Percentiles rank a stretch among this genome's conserved stretches.
phyloP scores from a whole-genome alignment of 2,113 vertebrate genomes.

The Oceanites oceanicus region DNA sequence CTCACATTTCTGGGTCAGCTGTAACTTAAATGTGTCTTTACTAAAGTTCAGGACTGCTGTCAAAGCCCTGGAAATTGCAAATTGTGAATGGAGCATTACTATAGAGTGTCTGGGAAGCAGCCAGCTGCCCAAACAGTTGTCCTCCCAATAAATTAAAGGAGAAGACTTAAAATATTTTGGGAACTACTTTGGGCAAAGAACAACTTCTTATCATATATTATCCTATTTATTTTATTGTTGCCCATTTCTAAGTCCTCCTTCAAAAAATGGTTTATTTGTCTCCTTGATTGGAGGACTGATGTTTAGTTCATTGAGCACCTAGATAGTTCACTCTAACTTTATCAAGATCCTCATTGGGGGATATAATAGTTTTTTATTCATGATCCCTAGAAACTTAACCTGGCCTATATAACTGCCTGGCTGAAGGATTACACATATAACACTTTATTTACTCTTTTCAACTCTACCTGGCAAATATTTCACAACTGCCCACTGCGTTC shows the following conservation, averaged over 20 bases:
- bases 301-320: neutral
- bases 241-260: neutral
- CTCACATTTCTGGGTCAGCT: conserved; percentile 27
- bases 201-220: neutral
- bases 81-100: conserved; percentile 22
- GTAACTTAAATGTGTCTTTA: neutral
- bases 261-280: neutral
- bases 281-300: neutral
- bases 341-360: neutral
- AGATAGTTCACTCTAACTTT: neutral
- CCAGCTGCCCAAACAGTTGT: neutral
- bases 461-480: neutral
- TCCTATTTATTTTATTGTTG: neutral
- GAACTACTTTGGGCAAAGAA: neutral
- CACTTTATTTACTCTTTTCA: neutral
- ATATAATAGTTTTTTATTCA: neutral
- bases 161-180: neutral
- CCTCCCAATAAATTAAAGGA: conserved; percentile 6
- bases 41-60: neutral
- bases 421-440: neutral
- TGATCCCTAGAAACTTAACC: neutral
- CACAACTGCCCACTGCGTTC: neutral
- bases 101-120: neutral
- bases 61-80: conserved; percentile 10
- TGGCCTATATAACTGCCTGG: neutral